Evolutionary conservation across 2,888 invertebrate genomes (phyloP), one percentile per base, ranked within the genome.

Genomic region (Zonitis immaculata): DNA sequence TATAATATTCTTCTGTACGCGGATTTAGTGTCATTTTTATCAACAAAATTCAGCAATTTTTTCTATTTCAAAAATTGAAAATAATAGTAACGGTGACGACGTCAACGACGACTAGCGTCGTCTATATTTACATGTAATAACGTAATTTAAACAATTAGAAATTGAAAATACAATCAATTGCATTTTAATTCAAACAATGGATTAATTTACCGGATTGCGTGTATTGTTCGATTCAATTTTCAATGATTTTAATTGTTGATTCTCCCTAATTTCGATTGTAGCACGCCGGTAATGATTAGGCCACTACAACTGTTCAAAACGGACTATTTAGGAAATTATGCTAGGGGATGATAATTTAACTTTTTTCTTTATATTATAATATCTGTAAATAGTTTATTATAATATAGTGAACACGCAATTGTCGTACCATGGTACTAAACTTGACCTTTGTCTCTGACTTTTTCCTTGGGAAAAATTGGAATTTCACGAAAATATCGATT

Each of bases 1-100:
- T 61, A 51, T 76, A 75, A 61, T 76, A 76, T 53, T 71, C 71
- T 54, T 76, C 73, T 39, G 73, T 70, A 48, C 62, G 62, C 12
- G 55, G 57, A 48, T 59, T 58, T 26, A 65, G 59, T 51, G 63
- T 54, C 54, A 65, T 60, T 52, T 49, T 54, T 42, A 4, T 9
- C 9, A 3, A 2, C n/a, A n/a, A n/a, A n/a, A n/a, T n/a, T n/a
- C n/a, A n/a, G n/a, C n/a, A n/a, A n/a, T n/a, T n/a, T n/a, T n/a
- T n/a, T n/a, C n/a, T n/a, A n/a, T n/a, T n/a, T n/a, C n/a, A n/a
- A n/a, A n/a, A n/a, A n/a, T n/a, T n/a, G n/a, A n/a, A n/a, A n/a
- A n/a, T n/a, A n/a, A n/a, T n/a, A n/a, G n/a, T n/a, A n/a, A n/a
- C n/a, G n/a, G n/a, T 14, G 32, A 7, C 14, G 7, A 32, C 32